phyloP scores from a whole-genome alignment of 2,113 vertebrate genomes.

The Microtus pennsylvanicus region DNA sequence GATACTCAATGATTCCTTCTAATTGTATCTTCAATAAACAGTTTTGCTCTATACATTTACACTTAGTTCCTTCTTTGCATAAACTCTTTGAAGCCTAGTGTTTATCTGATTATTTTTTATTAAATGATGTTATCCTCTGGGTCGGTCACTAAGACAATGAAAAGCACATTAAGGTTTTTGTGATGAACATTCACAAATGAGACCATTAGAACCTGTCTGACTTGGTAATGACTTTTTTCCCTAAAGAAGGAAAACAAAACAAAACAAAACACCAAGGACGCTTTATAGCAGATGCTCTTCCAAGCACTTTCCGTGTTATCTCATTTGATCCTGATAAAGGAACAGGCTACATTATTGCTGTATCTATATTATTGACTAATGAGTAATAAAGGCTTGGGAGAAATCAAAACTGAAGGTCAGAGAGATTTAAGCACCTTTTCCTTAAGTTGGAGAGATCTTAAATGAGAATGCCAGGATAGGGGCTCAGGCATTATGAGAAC shows the following conservation, averaged over 20 bases:
- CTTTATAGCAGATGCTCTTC: not conserved
- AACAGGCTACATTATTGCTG: not conserved
- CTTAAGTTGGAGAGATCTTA: not conserved
- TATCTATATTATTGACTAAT: conserved; percentile 24
- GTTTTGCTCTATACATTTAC: conserved; percentile 8
- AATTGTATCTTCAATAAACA: not conserved
- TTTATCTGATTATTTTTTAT: not conserved
- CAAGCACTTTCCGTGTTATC: conserved; percentile 2
- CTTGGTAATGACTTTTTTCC: conserved; percentile 33
- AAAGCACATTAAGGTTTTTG: conserved; percentile 15
- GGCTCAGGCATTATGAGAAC: not conserved
- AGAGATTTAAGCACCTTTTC: conserved; percentile 19
- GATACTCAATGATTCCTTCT: conserved; percentile 24
- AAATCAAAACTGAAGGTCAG: not conserved
- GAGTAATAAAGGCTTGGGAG: not conserved
- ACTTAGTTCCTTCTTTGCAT: not conserved
- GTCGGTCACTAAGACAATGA: conserved; percentile 31
- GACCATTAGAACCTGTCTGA: not conserved
- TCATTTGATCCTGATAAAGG: conserved; percentile 49
- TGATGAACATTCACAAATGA: conserved; percentile 45
- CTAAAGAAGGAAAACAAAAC: not conserved
- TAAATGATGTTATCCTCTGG: not conserved
- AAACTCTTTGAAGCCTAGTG: not conserved
- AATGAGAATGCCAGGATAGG: not conserved
- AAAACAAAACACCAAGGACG: not conserved